Evolutionary conservation across 2,888 invertebrate species (phyloP).

Genomic region (Petrolisthes manimaculis): DNA sequence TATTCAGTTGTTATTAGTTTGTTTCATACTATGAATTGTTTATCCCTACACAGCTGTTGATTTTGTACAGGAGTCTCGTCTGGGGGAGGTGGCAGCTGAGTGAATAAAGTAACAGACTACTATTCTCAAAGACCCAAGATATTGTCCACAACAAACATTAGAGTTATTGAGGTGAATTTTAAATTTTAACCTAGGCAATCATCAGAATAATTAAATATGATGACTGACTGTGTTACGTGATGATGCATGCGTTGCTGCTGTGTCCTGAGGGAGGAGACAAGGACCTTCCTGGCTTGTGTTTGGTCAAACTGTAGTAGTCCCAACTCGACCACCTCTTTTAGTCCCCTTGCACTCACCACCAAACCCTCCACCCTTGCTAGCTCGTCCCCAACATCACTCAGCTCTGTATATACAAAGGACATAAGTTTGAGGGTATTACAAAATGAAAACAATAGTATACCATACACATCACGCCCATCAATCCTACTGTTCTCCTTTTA

Average conservation of each 20-base stretch:
- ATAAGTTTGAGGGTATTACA: too few species aligned
- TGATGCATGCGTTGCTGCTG: constrained; percentile 61
- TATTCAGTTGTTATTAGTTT: too few species aligned
- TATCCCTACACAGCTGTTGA: too few species aligned
- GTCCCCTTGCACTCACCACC: constrained; percentile 32
- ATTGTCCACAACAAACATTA: too few species aligned
- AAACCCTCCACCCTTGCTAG: constrained; percentile 47
- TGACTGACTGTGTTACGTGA: constrained; percentile 47
- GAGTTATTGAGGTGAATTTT: too few species aligned
- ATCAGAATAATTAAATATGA: background rate
- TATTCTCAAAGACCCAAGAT: background rate
- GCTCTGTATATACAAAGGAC: constrained; percentile 13
- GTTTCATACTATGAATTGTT: too few species aligned
- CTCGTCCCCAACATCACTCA: constrained; percentile 46
- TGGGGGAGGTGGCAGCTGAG: too few species aligned
- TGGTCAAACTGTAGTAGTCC: constrained; percentile 55
- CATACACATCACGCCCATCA: too few species aligned
- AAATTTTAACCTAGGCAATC: background rate
- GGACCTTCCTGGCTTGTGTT: constrained; percentile 45
- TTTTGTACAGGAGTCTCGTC: too few species aligned
- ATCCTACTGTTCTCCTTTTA: too few species aligned
- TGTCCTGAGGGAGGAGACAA: constrained; percentile 47
- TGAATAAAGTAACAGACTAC: too few species aligned
- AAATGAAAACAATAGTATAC: too few species aligned
- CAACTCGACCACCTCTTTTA: constrained; percentile 37